Evolutionary conservation across 2,797 vertebrate species (phyloP), one percentile per base, ranked within the genome.

Genomic region (Helarctos malayanus): DNA sequence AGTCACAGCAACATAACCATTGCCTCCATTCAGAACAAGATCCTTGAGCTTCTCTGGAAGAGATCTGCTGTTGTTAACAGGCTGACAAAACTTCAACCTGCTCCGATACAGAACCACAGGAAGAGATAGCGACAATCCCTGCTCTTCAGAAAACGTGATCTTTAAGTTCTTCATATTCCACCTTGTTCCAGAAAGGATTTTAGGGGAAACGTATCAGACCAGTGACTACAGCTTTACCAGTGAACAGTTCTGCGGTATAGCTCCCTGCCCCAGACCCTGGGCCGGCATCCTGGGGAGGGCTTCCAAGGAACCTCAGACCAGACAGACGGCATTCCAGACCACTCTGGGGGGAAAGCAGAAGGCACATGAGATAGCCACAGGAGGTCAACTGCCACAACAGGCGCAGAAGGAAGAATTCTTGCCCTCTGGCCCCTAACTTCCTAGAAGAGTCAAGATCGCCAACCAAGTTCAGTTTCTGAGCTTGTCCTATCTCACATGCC

Each of bases 111-210:
- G 52, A 91, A 65, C 27, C 32, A 45, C 12, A 65, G 59, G 27
- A 78, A 79, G 87, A 89, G 52, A 91, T 0, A 80, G 81, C 2
- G n/a, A 82, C 7, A 25, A 27, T 69, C 45, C n/a, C 56, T 80
- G 35, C 15, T 79, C 49, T 94, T 90, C 29, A 84, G 3, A 84
- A 69, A 12, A 19, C 21, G 68, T 32, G 13, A 57, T 79, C 41
- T 68, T n/a, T 9, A 88, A 75, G 47, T 83, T 95, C 12, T 75
- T 79, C 76, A 79, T n/a, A 59, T 7, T 35, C 16, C 10, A 63
- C 32, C 61, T 91, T 76, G 69, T 52, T 91, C 32, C 86, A 93
- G 75, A 89, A 94, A 82, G 25, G 47, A 80, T 16, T 82, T 71
- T 56, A 91, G 73, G 65, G 65, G 47, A 75, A 23, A 68, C 13